A percentile compares a stretch with the other conserved stretches of the same genome.
Conservation (phyloP, 2,113 vertebrate genomes). For the Upupa epops region DNA sequence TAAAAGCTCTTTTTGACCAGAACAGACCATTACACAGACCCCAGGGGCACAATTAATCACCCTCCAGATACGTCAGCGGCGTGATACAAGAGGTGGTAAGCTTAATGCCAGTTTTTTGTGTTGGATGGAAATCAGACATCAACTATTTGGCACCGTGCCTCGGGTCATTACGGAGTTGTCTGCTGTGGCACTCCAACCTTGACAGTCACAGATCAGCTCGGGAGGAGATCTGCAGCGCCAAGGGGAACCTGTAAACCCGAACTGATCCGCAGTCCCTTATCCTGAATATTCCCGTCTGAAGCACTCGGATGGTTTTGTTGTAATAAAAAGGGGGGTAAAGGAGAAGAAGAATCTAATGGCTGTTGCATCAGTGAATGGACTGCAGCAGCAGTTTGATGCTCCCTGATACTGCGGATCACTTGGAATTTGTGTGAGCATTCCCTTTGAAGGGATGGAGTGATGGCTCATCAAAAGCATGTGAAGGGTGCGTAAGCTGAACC, state of each 20-base stretch:
- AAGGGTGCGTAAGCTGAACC: not conserved
- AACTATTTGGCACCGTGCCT: constrained; percentile 37
- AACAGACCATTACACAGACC: constrained; percentile 42
- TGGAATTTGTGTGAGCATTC: not conserved
- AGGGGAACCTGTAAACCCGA: not conserved
- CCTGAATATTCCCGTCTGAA: not conserved
- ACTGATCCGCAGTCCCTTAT: not conserved
- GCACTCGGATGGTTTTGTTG: not conserved
- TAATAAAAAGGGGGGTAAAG: not conserved
- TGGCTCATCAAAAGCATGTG: not conserved
- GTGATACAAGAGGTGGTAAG: constrained; percentile 46
- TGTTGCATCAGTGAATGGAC: not conserved
- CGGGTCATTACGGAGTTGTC: constrained; percentile 56
- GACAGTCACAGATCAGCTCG: not conserved
- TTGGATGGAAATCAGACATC: constrained; percentile 49
- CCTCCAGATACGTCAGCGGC: constrained; percentile 36
- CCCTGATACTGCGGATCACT: not conserved
- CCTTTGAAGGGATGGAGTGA: not conserved
- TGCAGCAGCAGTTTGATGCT: not conserved
- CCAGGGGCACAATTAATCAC: constrained; percentile 53
- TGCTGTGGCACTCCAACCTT: constrained; percentile 19
- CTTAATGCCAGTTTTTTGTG: constrained; percentile 46
- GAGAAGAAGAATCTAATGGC: not conserved
- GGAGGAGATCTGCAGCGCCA: not conserved
- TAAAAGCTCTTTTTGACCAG: constrained; percentile 60